A percentile compares a stretch with the other conserved stretches of the same genome.
Conservation (phyloP, 2,113 vertebrate species). For the Porphyrio hochstetteri region DNA sequence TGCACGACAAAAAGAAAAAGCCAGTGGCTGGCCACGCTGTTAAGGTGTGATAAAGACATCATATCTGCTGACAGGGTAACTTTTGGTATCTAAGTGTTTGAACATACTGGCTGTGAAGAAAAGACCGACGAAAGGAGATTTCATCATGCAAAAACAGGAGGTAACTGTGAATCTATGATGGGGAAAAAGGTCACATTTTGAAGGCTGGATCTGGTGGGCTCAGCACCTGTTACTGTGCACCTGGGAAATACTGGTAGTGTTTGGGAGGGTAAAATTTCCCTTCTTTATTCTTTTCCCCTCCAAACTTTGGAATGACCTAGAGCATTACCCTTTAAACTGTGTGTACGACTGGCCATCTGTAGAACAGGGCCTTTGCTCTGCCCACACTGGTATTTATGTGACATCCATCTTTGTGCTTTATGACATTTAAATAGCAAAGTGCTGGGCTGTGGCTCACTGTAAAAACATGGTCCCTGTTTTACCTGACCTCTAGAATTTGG, state of each 20-base stretch:
- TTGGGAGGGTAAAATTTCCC: background rate
- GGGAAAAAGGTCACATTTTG: background rate
- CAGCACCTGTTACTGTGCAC: background rate
- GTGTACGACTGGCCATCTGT: background rate
- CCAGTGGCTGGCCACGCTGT: background rate
- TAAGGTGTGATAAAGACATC: background rate
- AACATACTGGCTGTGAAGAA: background rate
- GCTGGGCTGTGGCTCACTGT: background rate
- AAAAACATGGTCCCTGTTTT: background rate
- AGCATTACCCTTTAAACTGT: background rate
- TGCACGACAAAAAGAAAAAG: background rate
- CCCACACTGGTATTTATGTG: background rate
- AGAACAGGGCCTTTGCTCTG: constrained; percentile 5
- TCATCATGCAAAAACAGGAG: background rate
- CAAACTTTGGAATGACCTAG: background rate
- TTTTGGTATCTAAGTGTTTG: background rate
- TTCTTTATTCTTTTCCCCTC: background rate
- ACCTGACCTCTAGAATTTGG: background rate
- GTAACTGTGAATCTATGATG: accelerated
- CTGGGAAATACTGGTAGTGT: background rate
- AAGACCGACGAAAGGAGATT: background rate
- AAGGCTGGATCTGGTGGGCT: background rate
- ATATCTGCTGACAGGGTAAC: background rate
- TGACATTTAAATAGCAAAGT: background rate
- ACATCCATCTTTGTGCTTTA: background rate